These are phyloP conservation scores for Pluvialis apricaria DNA, from an alignment of 2,113 vertebrate genomes.

Conservation along the genomic window DNA sequence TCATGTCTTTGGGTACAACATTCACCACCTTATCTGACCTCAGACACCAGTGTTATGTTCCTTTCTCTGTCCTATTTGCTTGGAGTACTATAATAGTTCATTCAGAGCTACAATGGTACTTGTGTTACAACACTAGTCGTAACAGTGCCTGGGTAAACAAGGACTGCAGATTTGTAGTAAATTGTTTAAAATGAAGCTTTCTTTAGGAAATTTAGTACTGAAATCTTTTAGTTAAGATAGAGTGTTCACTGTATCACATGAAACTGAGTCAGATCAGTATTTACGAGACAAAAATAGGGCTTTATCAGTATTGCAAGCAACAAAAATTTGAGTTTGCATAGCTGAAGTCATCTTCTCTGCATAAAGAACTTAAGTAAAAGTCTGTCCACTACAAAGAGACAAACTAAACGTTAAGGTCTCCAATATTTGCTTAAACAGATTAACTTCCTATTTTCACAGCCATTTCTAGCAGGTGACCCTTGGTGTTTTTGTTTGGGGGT, in stretches of 20 bases:
- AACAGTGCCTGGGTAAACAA: neutral
- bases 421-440: neutral
- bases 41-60: rapidly evolving
- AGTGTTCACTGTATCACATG: neutral
- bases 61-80: neutral
- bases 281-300: neutral
- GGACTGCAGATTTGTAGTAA: neutral
- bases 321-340: neutral
- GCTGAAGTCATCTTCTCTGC: neutral
- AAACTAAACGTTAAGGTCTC: neutral
- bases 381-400: neutral
- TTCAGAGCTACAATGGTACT: neutral
- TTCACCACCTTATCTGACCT: neutral
- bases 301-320: neutral
- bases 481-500: neutral
- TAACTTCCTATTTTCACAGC: neutral
- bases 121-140: neutral
- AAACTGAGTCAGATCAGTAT: neutral
- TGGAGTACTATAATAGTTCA: rapidly evolving
- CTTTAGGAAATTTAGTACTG: neutral
- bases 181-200: neutral
- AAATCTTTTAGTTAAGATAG: neutral
- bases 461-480: neutral
- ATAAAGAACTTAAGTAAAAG: neutral
- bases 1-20: neutral